These are phyloP conservation scores for Cephus pulcher DNA, from an alignment of 2,888 invertebrate genomes.

Conservation along the genomic window DNA sequence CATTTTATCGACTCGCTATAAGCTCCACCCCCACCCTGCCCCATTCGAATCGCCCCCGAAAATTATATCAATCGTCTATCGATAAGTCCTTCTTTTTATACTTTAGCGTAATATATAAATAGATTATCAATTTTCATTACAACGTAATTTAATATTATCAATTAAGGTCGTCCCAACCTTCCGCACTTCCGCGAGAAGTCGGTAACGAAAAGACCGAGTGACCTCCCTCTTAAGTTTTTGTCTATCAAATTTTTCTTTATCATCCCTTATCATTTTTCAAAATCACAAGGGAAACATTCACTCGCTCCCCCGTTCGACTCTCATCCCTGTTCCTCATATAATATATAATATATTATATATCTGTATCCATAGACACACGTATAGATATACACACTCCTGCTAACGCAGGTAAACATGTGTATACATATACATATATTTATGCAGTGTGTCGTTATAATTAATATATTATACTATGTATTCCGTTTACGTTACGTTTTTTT, in stretches of 20 bases:
- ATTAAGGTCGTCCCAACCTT: slow-evolving; percentile 4
- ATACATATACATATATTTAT: slow-evolving; percentile 31
- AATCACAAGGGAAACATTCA: too few relatives aligned
- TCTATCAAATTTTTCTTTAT: too few relatives aligned
- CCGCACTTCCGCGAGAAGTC: too few relatives aligned
- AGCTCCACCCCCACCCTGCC: too few relatives aligned
- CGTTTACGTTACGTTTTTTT: slow-evolving; percentile 33
- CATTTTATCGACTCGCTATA: not conserved
- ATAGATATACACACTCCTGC: slow-evolving; percentile 35
- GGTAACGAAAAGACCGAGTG: too few relatives aligned
- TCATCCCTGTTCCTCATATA: slow-evolving; percentile 12
- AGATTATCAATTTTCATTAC: slow-evolving; percentile 48
- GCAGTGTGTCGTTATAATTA: slow-evolving; percentile 37
- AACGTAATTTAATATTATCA: slow-evolving; percentile 7
- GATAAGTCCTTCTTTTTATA: slow-evolving; percentile 15
- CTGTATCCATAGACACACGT: slow-evolving; percentile 40
- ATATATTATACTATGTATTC: slow-evolving; percentile 52
- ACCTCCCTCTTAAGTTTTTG: too few relatives aligned
- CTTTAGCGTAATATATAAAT: slow-evolving; percentile 43
- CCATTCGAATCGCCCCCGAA: not conserved
- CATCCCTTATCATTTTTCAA: too few relatives aligned
- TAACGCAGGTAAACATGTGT: slow-evolving; percentile 33
- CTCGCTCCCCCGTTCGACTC: not conserved
- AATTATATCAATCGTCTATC: not conserved
- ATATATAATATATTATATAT: slow-evolving; percentile 32